These are phyloP conservation scores for Microctenopoma stevenorrisi DNA, from an alignment of 2,797 vertebrate species.

Conservation along the genomic window DNA sequence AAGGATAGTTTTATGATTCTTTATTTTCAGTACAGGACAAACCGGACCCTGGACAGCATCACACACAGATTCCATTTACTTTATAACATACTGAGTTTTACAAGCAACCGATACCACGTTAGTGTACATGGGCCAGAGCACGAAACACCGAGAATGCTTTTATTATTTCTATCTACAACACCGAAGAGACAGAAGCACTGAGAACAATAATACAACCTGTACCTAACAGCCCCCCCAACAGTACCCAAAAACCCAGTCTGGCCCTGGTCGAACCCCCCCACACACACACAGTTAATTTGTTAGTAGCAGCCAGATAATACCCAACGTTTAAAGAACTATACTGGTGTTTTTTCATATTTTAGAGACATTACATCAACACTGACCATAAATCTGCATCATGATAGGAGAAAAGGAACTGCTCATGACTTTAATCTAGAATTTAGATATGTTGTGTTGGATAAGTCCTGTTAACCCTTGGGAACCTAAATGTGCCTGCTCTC, in stretches of 20 bases:
- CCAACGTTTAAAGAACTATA: constrained; percentile 26
- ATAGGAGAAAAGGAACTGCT: background rate
- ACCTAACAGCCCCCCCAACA: constrained; percentile 33
- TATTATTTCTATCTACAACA: constrained; percentile 77
- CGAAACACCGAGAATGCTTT: constrained; percentile 77
- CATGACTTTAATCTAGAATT: background rate
- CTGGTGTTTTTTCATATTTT: constrained; percentile 19
- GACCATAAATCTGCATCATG: background rate
- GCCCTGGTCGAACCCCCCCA: constrained; percentile 6
- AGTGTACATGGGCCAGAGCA: constrained; percentile 72
- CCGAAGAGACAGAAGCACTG: constrained; percentile 80
- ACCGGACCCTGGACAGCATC: constrained; percentile 81
- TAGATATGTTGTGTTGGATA: background rate
- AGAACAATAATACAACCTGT: constrained; percentile 77
- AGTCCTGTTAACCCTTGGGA: no score
- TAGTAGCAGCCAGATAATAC: constrained; percentile 6
- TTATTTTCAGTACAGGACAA: constrained; percentile 78
- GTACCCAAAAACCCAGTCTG: constrained; percentile 18
- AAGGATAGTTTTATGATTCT: constrained; percentile 56
- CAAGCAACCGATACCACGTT: constrained; percentile 80
- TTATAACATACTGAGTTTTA: constrained; percentile 80
- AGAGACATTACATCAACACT: background rate
- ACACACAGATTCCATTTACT: constrained; percentile 82
- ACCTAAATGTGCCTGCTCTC: no score
- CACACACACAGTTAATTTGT: constrained; percentile 22